Evolutionary conservation across 2,113 vertebrate genomes (phyloP).

Genomic region (Aldabrachelys gigantea): DNA sequence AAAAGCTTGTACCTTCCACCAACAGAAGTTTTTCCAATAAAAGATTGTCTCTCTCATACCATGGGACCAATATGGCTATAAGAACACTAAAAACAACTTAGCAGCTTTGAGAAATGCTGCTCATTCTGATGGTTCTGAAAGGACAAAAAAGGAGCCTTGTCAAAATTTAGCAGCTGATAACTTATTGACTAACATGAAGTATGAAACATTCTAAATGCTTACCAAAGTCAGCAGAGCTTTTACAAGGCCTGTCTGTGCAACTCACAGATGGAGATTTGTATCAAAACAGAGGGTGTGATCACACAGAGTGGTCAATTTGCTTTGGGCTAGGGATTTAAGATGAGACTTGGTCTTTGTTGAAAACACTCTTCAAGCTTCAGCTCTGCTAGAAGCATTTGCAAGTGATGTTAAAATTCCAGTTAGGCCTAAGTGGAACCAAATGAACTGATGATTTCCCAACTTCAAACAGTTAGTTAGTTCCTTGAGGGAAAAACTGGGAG

Average conservation of each 20-base stretch:
- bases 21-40: neutral
- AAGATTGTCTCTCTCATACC: neutral
- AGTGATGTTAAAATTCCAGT: constrained; percentile 53
- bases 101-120: constrained; percentile 10
- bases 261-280: constrained; percentile 59
- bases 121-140: neutral
- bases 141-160: neutral
- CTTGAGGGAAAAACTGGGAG: constrained; percentile 44
- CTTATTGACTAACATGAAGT: constrained; percentile 3
- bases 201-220: neutral
- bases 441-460: constrained; percentile 48
- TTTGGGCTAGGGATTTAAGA: constrained; percentile 60
- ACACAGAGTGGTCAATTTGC: constrained; percentile 62
- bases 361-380: constrained; percentile 36
- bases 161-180: constrained; percentile 33
- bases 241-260: constrained; percentile 54
- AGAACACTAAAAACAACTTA: constrained; percentile 52
- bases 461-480: constrained; percentile 44
- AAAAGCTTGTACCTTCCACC: neutral
- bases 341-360: constrained; percentile 55
- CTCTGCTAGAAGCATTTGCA: constrained; percentile 32
- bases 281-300: constrained; percentile 38
- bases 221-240: constrained; percentile 13
- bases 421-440: constrained; percentile 48
- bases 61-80: neutral